Conservation (phyloP, 1,140 invertebrate genomes). For the Euborellia annulipes region DNA sequence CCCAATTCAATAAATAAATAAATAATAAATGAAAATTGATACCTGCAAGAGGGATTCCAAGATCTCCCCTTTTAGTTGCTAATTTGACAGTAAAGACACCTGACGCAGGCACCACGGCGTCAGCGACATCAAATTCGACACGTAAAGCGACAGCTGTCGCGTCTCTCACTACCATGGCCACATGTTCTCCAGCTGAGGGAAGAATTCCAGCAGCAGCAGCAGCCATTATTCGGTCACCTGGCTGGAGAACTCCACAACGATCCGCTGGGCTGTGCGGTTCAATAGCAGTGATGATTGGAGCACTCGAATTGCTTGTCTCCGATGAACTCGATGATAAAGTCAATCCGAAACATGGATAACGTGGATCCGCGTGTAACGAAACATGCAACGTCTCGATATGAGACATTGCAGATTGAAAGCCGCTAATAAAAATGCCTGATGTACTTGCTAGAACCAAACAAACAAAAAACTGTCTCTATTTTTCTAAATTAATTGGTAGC, state of each 20-base stretch:
- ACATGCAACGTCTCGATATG: conserved; percentile 49
- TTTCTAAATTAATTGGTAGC: no score
- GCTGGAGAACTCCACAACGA: conserved; percentile 54
- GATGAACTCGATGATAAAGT: conserved; percentile 9
- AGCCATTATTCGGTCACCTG: conserved; percentile 46
- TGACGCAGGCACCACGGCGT: conserved; percentile 75
- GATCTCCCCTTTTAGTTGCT: conserved; percentile 52
- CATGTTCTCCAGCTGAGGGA: conserved; percentile 24
- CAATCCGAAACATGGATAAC: neutral
- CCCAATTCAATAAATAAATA: no score
- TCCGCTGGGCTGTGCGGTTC: conserved; percentile 46
- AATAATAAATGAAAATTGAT: conserved; percentile 5
- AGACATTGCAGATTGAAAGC: conserved; percentile 32
- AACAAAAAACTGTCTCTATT: no score
- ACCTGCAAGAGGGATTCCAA: conserved; percentile 79
- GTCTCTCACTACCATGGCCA: conserved; percentile 17
- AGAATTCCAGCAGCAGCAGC: conserved; percentile 27
- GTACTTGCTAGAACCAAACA: no score
- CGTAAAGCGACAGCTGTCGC: conserved; percentile 35
- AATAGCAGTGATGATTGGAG: conserved; percentile 41
- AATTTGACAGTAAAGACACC: conserved; percentile 83
- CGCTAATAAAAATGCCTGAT: neutral
- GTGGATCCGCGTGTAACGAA: conserved; percentile 37
- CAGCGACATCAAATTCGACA: conserved; percentile 85
- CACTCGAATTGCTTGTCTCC: conserved; percentile 1